These are phyloP conservation scores for Pseudomugil tenellus DNA, from an alignment of 2,797 vertebrate genomes.

Conservation along the genomic window DNA sequence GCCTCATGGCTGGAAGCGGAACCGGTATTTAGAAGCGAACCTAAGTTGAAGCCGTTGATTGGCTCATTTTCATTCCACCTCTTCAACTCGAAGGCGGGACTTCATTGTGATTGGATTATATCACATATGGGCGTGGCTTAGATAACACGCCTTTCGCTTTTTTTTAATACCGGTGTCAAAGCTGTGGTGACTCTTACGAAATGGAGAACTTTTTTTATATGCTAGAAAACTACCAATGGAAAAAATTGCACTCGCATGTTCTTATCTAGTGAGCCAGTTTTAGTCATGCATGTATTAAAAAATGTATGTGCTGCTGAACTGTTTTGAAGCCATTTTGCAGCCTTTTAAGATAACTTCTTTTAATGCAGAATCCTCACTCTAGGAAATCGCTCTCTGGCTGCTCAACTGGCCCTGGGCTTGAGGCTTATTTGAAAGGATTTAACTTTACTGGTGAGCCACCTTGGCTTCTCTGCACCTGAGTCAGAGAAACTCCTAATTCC, in stretches of 20 bases:
- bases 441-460: conserved; percentile 83
- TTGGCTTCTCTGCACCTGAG: conserved; percentile 78
- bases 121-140: conserved; percentile 30
- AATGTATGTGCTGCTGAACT: too few species aligned
- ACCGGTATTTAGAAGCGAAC: conserved; percentile 60
- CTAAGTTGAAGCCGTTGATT: conserved; percentile 32
- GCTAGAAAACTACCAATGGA: background rate
- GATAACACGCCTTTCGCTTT: too few species aligned
- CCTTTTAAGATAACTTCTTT: background rate
- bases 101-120: conserved; percentile 45
- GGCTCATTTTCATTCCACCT: conserved; percentile 21
- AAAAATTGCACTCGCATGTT: background rate
- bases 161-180: too few species aligned
- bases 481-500: conserved; percentile 56
- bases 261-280: background rate
- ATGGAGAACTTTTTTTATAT: background rate
- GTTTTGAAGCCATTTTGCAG: background rate
- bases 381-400: conserved; percentile 77
- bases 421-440: conserved; percentile 82
- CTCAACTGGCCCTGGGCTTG: conserved; percentile 78
- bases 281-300: background rate
- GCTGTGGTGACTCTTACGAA: conserved; percentile 14
- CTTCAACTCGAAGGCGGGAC: fast-evolving
- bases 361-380: conserved; percentile 75
- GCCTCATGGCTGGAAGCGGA: conserved; percentile 71